Base-by-base conservation (phyloP, 2,113 vertebrate species). In the Lycocorax pyrrhopterus region DNA sequence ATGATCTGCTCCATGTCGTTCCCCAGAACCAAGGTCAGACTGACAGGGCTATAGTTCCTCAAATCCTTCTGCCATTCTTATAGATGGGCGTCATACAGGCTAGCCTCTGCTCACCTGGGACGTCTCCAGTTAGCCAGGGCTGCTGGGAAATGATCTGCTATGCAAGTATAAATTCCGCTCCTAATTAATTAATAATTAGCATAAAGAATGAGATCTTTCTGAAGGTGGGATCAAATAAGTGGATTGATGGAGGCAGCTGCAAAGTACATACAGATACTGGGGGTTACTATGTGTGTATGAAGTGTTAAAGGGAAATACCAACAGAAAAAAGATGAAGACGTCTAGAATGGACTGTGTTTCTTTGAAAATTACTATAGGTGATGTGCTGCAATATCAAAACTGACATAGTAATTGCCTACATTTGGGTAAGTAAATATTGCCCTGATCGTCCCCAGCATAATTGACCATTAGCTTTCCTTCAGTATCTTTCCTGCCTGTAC, bases 11-110 rank as follows among this genome's bases (percentile, higher is more conserved):
- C 55, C 18, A 13, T 22, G 30, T 27, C 0, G 0, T 27, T 62
- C 17, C 41, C 5, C 30, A 69, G 26, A 55, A 35, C 7, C 21
- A n/a, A 47, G 35, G 55, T 55, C 71, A 62, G n/a, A 47, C 9
- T 47, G 41, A 68, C 14, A 35, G 29, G 37, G 7, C 13, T 59
- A 13, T 4, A n/a, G 39, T 18, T 30, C 33, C 19, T 4, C 53
- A 68, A 82, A 82, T n/a, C 23, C 13, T 52, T 46, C 29, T 60
- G 46, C 29, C 33, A 3, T 39, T 67, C 37, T 39, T 23, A 19
- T 1, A 51, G 77, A 46, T 30, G 33, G 9, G 23, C 0, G 0
- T 59, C 15, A 25, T 9, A 21, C 8, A 39, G 19, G 29, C 13
- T 39, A 52, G 13, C 13, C 8, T 53, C 7, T 7, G 8, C 16